Conservation (phyloP, 2,888 invertebrate genomes). For the Tanytarsus gracilentus region DNA sequence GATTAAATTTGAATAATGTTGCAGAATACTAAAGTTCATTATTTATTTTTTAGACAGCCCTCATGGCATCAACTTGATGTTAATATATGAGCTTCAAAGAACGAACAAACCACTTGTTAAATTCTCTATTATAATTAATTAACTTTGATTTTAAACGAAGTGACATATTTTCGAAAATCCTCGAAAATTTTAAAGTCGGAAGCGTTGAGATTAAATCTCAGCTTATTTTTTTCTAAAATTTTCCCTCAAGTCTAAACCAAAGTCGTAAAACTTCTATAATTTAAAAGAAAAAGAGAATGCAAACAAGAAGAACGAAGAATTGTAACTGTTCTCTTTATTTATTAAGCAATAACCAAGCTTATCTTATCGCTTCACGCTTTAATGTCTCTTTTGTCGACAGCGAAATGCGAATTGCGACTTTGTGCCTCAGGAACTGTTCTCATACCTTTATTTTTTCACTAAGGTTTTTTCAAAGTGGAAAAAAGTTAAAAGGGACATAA, state of each 20-base stretch:
- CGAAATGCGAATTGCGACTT: too few relatives aligned
- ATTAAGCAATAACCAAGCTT: slow-evolving; percentile 6
- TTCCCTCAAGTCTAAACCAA: too few relatives aligned
- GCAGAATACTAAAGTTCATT: background rate
- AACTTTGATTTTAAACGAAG: background rate
- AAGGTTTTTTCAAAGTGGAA: too few relatives aligned
- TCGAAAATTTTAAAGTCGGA: too few relatives aligned
- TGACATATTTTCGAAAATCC: too few relatives aligned
- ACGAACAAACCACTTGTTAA: background rate
- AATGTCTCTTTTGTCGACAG: slow-evolving; percentile 1
- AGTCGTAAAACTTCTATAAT: background rate
- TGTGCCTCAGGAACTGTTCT: too few relatives aligned
- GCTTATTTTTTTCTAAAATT: too few relatives aligned
- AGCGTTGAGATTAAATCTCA: too few relatives aligned
- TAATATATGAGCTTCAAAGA: background rate
- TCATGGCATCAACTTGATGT: background rate
- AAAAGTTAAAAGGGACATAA: too few relatives aligned
- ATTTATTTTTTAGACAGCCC: background rate
- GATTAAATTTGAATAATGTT: background rate
- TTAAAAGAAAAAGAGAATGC: background rate
- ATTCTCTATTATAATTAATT: too few relatives aligned
- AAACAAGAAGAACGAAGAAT: slow-evolving; percentile 6
- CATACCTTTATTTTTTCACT: too few relatives aligned
- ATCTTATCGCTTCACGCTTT: slow-evolving; percentile 21
- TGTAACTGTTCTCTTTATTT: slow-evolving; percentile 1